Percentiles rank a stretch among this genome's conserved stretches.
These are phyloP conservation scores for Mamestra brassicae DNA, from an alignment of 2,888 invertebrate genomes.

Conservation along the genomic window DNA sequence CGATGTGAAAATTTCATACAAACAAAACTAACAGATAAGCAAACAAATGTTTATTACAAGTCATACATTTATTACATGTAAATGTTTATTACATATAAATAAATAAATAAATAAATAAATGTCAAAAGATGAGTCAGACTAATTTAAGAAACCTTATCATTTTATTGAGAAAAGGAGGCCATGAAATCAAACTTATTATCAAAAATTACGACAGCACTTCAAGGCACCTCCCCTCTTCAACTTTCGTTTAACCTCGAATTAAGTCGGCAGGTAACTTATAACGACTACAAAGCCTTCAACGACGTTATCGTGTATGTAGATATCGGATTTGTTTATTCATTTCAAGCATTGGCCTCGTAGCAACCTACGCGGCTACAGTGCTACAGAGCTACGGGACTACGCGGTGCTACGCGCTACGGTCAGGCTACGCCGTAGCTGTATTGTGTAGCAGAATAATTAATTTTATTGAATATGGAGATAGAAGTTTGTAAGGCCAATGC, in stretches of 20 bases:
- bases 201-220: conserved; percentile 16
- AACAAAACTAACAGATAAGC: too few species aligned
- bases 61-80: too few species aligned
- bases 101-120: too few species aligned
- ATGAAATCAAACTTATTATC: not conserved
- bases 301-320: conserved; percentile 31
- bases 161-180: not conserved
- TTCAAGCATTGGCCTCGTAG: conserved; percentile 35
- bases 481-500: not conserved
- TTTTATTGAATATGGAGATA: conserved; percentile 11
- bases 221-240: conserved; percentile 4
- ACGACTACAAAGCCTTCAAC: conserved; percentile 38
- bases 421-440: conserved; percentile 57
- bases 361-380: conserved; percentile 33
- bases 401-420: conserved; percentile 33
- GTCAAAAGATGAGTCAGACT: not conserved
- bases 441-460: conserved; percentile 19
- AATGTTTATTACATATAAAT: too few species aligned
- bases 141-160: not conserved
- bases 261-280: conserved; percentile 19
- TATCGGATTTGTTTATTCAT: conserved; percentile 43
- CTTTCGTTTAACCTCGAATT: conserved; percentile 20
- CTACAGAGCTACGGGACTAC: conserved; percentile 7
- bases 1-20: too few species aligned
- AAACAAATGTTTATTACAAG: too few species aligned